A percentile compares a stretch with the other conserved stretches of the same genome.
Evolutionary conservation across 2,888 invertebrate species (phyloP).

Genomic region (Tiliacea citrago): DNA sequence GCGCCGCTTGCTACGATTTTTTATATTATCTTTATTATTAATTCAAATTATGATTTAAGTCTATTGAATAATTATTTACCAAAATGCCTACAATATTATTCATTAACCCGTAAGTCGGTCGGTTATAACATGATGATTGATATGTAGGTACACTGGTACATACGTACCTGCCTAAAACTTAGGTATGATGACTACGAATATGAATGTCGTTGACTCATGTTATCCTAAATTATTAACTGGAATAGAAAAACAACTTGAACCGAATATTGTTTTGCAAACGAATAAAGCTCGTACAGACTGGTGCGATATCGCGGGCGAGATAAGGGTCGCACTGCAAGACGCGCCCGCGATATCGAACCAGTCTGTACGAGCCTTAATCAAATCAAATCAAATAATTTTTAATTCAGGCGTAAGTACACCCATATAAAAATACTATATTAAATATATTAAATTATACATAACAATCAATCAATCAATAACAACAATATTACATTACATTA

Average conservation of each 20-base stretch:
- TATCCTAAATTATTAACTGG: neutral
- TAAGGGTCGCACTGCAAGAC: no score
- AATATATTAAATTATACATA: no score
- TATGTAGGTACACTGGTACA: neutral
- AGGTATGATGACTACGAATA: neutral
- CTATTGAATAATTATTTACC: neutral
- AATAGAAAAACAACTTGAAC: conserved; percentile 9
- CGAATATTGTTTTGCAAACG: neutral
- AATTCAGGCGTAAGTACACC: no score
- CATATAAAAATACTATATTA: no score
- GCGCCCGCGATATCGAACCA: no score
- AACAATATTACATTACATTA: no score
- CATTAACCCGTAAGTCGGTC: neutral
- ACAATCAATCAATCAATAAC: no score
- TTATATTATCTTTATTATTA: neutral
- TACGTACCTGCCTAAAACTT: conserved; percentile 9
- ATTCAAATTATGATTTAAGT: neutral
- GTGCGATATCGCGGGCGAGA: no score
- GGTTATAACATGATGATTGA: neutral
- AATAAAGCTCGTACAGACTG: no score
- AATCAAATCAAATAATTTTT: no score
- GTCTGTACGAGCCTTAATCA: no score
- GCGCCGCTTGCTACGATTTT: neutral
- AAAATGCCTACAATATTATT: conserved; percentile 6
- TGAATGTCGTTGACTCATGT: conserved; percentile 1